These are phyloP conservation scores for Picathartes gymnocephalus DNA, from an alignment of 2,113 vertebrate genomes.

Conservation along the genomic window DNA sequence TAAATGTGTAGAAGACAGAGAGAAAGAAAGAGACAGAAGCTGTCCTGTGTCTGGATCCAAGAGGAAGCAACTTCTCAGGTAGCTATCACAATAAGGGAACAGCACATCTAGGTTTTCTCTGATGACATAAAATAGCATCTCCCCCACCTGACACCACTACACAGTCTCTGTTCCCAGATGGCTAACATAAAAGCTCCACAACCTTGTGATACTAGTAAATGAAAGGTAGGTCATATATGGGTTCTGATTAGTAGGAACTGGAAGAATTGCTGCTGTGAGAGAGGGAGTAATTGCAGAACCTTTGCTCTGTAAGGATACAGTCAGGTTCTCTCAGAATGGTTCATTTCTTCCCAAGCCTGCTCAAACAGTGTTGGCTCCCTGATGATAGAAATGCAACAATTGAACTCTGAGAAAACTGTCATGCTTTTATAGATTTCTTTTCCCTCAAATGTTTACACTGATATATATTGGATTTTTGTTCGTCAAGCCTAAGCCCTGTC, in stretches of 20 bases:
- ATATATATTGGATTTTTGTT: background rate
- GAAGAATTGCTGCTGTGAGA: background rate
- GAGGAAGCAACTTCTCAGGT: background rate
- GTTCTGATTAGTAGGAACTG: background rate
- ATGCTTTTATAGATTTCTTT: background rate
- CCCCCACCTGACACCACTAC: background rate
- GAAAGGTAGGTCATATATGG: background rate
- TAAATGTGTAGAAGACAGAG: background rate
- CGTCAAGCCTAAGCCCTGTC: background rate
- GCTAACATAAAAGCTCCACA: background rate
- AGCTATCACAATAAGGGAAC: background rate
- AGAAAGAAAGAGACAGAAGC: background rate
- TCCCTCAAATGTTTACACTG: background rate
- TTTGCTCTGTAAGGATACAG: background rate
- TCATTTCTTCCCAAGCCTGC: background rate
- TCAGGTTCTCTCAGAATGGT: background rate
- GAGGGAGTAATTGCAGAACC: background rate
- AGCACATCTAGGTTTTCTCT: background rate
- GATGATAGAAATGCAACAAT: background rate
- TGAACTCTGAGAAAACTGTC: background rate
- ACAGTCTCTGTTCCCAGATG: background rate
- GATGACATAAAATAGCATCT: background rate
- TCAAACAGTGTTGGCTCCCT: background rate
- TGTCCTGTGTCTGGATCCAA: background rate
- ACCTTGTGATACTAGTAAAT: background rate